Conservation (phyloP, 2,888 invertebrate species). For the Antheraea yamamai region DNA sequence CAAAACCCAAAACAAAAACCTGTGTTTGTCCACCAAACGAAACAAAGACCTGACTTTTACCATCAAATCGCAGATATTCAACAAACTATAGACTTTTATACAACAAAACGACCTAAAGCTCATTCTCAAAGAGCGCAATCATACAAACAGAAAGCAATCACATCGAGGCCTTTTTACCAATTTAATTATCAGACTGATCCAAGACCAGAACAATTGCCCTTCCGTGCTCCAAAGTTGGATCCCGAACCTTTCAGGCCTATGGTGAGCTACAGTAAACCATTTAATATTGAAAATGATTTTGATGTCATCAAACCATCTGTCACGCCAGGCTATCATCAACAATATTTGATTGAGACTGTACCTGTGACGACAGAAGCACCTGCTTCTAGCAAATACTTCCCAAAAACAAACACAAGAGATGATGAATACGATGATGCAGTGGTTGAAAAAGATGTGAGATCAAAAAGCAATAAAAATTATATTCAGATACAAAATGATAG, state of each 20-base stretch:
- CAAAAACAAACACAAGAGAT: constrained; percentile 71
- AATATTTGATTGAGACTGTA: constrained; percentile 72
- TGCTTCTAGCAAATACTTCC: constrained; percentile 74
- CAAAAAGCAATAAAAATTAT: constrained; percentile 61
- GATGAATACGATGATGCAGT: constrained; percentile 72
- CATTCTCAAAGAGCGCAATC: constrained; percentile 64
- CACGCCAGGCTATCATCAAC: constrained; percentile 67
- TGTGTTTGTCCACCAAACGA: constrained; percentile 65
- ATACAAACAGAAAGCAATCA: constrained; percentile 76
- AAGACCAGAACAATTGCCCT: constrained; percentile 70
- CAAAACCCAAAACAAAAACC: constrained; percentile 70
- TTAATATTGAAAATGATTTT: constrained; percentile 70
- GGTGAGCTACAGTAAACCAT: constrained; percentile 82
- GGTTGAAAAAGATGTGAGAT: constrained; percentile 54
- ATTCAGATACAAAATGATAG: constrained; percentile 65
- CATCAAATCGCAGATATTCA: constrained; percentile 85
- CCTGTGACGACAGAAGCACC: constrained; percentile 79
- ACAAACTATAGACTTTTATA: constrained; percentile 84
- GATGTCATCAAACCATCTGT: constrained; percentile 69
- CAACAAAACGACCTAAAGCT: constrained; percentile 80
- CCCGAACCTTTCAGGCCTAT: constrained; percentile 85
- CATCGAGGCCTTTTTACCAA: constrained; percentile 85
- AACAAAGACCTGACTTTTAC: constrained; percentile 81
- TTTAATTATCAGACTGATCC: constrained; percentile 86
- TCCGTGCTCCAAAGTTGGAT: constrained; percentile 79